These are phyloP conservation scores for Oikopleura dioica DNA, from an alignment of 23 tunicate genomes.

Conservation along the genomic window DNA sequence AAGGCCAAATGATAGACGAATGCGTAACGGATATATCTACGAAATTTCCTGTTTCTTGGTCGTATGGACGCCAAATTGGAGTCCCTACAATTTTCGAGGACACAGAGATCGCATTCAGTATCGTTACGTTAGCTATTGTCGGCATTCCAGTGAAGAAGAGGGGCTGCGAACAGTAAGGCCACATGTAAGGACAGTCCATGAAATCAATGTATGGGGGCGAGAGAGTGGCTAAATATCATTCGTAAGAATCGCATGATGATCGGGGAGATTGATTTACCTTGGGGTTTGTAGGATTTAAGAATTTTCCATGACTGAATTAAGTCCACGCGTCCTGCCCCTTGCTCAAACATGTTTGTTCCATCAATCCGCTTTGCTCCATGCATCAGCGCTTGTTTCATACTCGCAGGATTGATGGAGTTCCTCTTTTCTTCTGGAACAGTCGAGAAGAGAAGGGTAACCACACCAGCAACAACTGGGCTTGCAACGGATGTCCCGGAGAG, in stretches of 20 bases:
- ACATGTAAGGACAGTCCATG: slow-evolving; percentile 91
- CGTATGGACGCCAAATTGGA: background rate
- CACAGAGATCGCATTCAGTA: slow-evolving; percentile 79
- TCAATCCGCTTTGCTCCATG: slow-evolving; percentile 47
- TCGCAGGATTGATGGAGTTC: slow-evolving; percentile 39
- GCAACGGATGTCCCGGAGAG: slow-evolving; percentile 98
- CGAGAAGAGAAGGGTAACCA: slow-evolving; percentile 52
- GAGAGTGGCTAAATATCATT: too few relatives aligned
- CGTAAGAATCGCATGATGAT: too few relatives aligned
- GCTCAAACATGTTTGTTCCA: slow-evolving; percentile 77
- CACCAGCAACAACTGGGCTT: slow-evolving; percentile 84
- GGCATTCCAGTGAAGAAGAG: slow-evolving; percentile 64
- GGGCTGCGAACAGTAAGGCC: slow-evolving; percentile 99
- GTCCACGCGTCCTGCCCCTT: slow-evolving; percentile 70
- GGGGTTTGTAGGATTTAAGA: slow-evolving; percentile 55
- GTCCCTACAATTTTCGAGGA: slow-evolving; percentile 28
- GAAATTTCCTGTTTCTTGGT: background rate
- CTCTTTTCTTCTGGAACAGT: slow-evolving; percentile 20
- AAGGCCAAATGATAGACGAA: slow-evolving; percentile 73
- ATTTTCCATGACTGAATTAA: slow-evolving; percentile 58
- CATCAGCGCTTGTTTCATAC: slow-evolving; percentile 67
- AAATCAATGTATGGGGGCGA: slow-evolving; percentile 65
- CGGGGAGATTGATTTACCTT: too few relatives aligned
- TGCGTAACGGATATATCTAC: slow-evolving; percentile 42
- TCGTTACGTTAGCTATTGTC: slow-evolving; percentile 44